A percentile compares a stretch with the other conserved stretches of the same genome.
Conservation (phyloP, 2,797 vertebrate genomes). For the Paramormyrops hopkinsi region DNA sequence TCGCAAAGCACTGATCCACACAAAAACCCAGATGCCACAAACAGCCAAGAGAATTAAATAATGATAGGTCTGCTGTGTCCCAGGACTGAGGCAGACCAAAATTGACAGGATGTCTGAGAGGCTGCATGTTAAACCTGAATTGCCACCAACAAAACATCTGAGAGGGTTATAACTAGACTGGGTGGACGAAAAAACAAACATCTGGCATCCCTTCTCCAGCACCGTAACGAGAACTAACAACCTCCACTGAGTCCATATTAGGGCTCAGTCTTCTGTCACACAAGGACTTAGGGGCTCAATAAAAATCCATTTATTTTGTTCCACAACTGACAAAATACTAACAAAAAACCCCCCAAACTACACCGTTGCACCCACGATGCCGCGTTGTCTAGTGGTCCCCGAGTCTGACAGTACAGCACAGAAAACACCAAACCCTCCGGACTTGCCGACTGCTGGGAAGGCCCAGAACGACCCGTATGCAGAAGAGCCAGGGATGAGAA, state of each 20-base stretch:
- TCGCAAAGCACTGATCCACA: neutral
- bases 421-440: neutral
- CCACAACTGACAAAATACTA: neutral
- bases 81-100: neutral
- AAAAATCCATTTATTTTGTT: neutral
- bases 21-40: neutral
- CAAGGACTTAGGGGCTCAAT: neutral
- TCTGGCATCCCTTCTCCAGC: neutral
- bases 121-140: neutral
- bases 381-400: neutral
- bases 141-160: neutral
- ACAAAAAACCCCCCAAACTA: neutral
- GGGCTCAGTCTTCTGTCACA: neutral
- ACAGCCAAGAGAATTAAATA: neutral
- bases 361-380: neutral
- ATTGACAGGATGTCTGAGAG: neutral
- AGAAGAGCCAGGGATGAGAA: neutral
- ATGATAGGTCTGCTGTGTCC: neutral
- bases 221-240: neutral
- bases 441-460: neutral
- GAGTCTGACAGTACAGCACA: neutral
- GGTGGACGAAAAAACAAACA: neutral
- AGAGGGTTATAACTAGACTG: neutral
- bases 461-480: neutral
- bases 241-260: neutral